phyloP scores from a whole-genome alignment of 2,113 vertebrate species.

The Oncorhynchus gorbuscha region DNA sequence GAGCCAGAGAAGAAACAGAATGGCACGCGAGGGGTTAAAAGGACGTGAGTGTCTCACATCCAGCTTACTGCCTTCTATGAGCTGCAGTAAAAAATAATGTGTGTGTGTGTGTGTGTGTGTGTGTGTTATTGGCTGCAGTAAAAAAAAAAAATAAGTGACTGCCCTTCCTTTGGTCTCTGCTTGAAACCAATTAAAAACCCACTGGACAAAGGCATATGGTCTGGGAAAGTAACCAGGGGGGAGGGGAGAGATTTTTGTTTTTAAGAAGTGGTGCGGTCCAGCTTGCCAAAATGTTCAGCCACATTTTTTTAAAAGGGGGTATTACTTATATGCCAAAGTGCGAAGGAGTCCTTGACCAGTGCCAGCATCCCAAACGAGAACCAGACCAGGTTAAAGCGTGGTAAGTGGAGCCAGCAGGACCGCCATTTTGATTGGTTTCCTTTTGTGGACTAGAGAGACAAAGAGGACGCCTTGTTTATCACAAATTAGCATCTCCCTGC shows the following conservation, averaged over 20 bases:
- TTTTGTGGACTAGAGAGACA: conserved; percentile 33
- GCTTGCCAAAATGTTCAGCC: conserved; percentile 50
- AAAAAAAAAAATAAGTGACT: conserved; percentile 10
- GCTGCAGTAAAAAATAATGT: conserved; percentile 11
- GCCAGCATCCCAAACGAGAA: conserved; percentile 57
- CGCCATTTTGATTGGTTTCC: conserved; percentile 50
- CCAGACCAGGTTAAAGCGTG: conserved; percentile 35
- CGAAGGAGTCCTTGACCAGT: conserved; percentile 9
- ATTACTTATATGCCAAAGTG: conserved; percentile 36
- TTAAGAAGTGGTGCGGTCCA: conserved; percentile 12
- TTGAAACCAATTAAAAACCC: conserved; percentile 18
- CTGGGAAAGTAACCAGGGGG: conserved; percentile 5
- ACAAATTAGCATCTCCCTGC: conserved; percentile 48
- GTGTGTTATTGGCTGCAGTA: conserved; percentile 6
- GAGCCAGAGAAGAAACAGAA: neutral
- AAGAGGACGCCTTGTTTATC: conserved; percentile 57
- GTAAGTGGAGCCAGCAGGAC: conserved; percentile 1
- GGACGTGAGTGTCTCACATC: conserved; percentile 5
- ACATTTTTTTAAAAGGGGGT: conserved; percentile 51
- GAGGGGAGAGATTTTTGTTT: conserved; percentile 15
- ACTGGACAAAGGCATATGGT: conserved; percentile 27
- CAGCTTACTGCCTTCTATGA: conserved; percentile 41
- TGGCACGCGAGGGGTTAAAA: conserved; percentile 15
- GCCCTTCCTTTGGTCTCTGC: conserved; percentile 27
- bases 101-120: too few relatives aligned